phyloP scores from a whole-genome alignment of 2,797 vertebrate genomes.

The Lithobates pipiens region DNA sequence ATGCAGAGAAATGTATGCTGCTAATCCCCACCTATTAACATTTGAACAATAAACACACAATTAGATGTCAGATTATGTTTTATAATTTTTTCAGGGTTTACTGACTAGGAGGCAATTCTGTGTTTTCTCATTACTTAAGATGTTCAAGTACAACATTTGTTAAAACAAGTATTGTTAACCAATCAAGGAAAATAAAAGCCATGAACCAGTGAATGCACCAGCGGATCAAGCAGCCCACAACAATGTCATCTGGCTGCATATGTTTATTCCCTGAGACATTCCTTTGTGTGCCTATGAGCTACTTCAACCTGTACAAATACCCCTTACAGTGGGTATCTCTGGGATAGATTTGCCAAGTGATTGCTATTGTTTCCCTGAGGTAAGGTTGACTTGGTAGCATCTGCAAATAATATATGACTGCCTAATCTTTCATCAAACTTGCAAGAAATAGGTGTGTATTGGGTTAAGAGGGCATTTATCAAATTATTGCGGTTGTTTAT shows the following conservation, averaged over 20 bases:
- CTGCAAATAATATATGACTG: too few species aligned
- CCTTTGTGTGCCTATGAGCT: background rate
- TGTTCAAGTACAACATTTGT: background rate
- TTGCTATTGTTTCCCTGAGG: too few species aligned
- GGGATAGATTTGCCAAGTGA: background rate
- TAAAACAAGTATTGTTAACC: background rate
- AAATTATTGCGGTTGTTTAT: too few species aligned
- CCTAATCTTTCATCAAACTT: too few species aligned
- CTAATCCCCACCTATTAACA: slow-evolving; percentile 16
- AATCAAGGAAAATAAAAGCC: background rate
- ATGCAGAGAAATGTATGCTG: slow-evolving; percentile 17
- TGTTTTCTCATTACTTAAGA: background rate
- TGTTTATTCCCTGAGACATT: background rate
- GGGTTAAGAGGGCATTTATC: too few species aligned
- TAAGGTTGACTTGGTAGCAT: background rate
- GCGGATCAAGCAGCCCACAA: too few species aligned
- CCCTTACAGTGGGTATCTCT: background rate
- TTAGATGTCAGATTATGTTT: background rate
- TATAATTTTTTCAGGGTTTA: background rate
- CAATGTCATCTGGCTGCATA: too few species aligned
- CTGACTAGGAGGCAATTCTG: background rate
- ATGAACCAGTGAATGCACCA: too few species aligned
- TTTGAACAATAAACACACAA: background rate
- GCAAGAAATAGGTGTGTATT: too few species aligned
- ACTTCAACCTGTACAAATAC: too few species aligned